Conservation (phyloP, 2,888 invertebrate genomes). For the Apamea crenata region DNA sequence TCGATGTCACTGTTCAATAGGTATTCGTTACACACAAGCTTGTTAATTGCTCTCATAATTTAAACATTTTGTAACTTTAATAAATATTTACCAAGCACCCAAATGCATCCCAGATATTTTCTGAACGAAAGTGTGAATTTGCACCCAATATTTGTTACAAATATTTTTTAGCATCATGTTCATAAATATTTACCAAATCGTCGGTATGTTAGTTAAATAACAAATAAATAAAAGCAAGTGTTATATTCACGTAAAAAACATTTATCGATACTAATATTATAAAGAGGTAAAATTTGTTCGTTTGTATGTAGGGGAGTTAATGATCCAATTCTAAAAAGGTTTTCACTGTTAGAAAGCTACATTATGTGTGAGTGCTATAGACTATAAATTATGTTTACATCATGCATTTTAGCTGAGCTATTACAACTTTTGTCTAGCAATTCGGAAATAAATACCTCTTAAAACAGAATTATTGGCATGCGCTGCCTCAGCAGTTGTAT, state of each 20-base stretch:
- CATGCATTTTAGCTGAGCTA: no score
- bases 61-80: not conserved
- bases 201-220: not conserved
- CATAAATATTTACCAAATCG: not conserved
- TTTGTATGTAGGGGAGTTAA: no score
- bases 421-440: no score
- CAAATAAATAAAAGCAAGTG: not conserved
- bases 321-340: no score
- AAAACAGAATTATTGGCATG: no score
- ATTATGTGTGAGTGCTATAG: no score
- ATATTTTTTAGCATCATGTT: slow-evolving; percentile 3
- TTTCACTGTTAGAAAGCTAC: no score
- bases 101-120: not conserved
- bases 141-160: not conserved
- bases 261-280: not conserved
- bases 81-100: slow-evolving; percentile 2
- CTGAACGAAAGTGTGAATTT: not conserved
- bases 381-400: no score
- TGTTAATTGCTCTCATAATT: not conserved
- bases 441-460: no score
- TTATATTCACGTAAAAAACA: not conserved
- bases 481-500: no score
- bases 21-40: not conserved
- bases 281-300: no score
- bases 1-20: not conserved